phyloP scores from a whole-genome alignment of 2,113 vertebrate genomes.

The Pygoscelis antarcticus region DNA sequence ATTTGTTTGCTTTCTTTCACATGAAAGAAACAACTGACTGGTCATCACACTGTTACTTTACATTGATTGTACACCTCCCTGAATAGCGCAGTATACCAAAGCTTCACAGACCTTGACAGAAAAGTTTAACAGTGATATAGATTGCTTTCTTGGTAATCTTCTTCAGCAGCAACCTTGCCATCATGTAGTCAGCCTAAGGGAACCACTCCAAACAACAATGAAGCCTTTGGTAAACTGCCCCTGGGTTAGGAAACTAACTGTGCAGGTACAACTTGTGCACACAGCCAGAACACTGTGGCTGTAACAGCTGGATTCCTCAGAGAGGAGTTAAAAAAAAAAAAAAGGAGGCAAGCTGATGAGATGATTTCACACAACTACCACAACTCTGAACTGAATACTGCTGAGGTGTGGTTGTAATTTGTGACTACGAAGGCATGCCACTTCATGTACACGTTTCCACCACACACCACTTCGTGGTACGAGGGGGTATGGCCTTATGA shows the following conservation, averaged over 20 bases:
- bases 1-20: neutral
- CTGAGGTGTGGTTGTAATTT: fast-evolving
- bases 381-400: neutral
- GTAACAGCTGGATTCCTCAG: neutral
- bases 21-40: neutral
- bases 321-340: neutral
- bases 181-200: neutral
- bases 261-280: neutral
- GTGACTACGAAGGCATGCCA: fast-evolving
- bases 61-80: neutral
- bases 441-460: fast-evolving
- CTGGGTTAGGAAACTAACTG: neutral
- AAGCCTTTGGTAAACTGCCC: neutral
- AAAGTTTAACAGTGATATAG: neutral
- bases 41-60: neutral
- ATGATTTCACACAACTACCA: neutral
- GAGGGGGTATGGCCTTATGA: fast-evolving
- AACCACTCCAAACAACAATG: neutral
- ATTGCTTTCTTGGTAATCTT: neutral
- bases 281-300: neutral
- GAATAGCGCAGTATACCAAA: neutral
- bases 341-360: neutral
- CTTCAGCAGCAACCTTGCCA: neutral
- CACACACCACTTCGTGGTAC: neutral
- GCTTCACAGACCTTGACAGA: neutral